phyloP scores from a whole-genome alignment of 1,140 invertebrate species.

The Drosophila repletoides region DNA sequence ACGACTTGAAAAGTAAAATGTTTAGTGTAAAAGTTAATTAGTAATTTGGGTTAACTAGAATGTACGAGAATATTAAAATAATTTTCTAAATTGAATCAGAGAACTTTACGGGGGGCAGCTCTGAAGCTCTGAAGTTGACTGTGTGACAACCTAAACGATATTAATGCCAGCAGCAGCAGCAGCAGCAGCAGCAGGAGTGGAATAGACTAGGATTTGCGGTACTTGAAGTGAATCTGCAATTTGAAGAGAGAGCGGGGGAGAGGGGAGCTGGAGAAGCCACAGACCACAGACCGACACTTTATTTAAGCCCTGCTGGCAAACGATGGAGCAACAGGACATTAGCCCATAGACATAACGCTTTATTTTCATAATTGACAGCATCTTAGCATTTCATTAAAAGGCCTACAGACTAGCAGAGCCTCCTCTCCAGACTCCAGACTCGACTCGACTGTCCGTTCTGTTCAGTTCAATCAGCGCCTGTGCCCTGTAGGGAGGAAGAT shows the following conservation, averaged over 20 bases:
- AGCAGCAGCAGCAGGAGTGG: too few species aligned
- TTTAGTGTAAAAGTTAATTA: too few species aligned
- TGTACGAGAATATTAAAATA: too few species aligned
- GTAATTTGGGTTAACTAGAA: too few species aligned
- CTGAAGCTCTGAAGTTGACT: too few species aligned
- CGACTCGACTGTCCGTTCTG: constrained; percentile 11
- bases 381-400: constrained; percentile 46
- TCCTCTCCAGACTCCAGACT: neutral
- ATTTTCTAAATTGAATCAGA: too few species aligned
- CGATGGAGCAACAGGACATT: constrained; percentile 14
- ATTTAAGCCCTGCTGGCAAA: constrained; percentile 49
- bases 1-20: too few species aligned
- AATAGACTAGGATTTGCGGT: constrained; percentile 30
- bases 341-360: constrained; percentile 38
- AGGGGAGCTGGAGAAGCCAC: too few species aligned
- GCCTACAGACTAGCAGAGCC: neutral
- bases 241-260: too few species aligned
- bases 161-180: constrained; percentile 35
- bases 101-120: too few species aligned
- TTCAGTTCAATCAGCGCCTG: too few species aligned
- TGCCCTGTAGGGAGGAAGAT: neutral
- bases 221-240: constrained; percentile 13
- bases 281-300: neutral
- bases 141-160: constrained; percentile 13
- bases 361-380: constrained; percentile 67